Percentiles rank a stretch among this genome's conserved stretches.
phyloP scores from a whole-genome alignment of 2,113 vertebrate genomes.

The Hippocampus barbouri region DNA sequence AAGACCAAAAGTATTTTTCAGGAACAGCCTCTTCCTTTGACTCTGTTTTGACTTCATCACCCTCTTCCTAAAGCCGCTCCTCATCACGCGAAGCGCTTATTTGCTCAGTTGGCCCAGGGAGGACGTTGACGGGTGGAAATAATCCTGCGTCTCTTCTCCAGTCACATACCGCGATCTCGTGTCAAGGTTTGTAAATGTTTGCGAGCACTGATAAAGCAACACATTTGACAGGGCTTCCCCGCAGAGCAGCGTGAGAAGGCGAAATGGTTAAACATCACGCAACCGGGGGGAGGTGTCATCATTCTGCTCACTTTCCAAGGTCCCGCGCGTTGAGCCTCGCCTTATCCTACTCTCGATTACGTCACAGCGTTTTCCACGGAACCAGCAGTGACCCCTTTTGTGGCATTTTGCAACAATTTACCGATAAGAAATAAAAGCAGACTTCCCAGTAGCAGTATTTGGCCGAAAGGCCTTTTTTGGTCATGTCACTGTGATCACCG shows the following conservation, averaged over 20 bases:
- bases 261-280: conserved; percentile 33
- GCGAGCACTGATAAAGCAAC: conserved; percentile 19
- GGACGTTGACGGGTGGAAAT: conserved; percentile 2
- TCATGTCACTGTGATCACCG: conserved; percentile 45
- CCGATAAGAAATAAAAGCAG: conserved; percentile 32
- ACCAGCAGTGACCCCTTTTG: conserved; percentile 24
- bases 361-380: conserved; percentile 4
- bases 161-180: background rate
- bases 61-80: conserved; percentile 23
- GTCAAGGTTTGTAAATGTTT: conserved; percentile 36
- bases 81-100: conserved; percentile 16
- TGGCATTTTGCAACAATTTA: conserved; percentile 30
- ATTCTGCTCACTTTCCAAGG: background rate
- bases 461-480: conserved; percentile 58
- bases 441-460: conserved; percentile 36
- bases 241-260: background rate
- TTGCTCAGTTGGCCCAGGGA: conserved; percentile 20
- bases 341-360: background rate
- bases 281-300: background rate
- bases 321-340: background rate
- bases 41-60: conserved; percentile 8
- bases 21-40: conserved; percentile 1
- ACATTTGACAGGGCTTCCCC: background rate
- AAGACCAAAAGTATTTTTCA: background rate
- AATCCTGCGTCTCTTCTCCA: background rate